Conservation (phyloP, 2,113 vertebrate genomes). For the Balaeniceps rex region DNA sequence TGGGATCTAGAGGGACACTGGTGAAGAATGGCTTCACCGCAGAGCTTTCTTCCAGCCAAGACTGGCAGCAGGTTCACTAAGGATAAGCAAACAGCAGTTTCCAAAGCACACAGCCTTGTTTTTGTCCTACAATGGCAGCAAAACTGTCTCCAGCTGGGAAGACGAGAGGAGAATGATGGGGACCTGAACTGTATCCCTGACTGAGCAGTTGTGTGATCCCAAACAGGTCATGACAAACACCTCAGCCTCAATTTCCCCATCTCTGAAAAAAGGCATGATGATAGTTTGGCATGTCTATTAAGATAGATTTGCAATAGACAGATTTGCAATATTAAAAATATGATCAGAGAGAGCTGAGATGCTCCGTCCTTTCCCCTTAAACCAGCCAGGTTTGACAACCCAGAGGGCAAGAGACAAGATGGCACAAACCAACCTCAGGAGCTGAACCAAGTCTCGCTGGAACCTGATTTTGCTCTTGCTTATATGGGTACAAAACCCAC, state of each 20-base stretch:
- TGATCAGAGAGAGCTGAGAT: not conserved
- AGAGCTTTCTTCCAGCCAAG: not conserved
- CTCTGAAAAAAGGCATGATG: not conserved
- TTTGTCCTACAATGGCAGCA: not conserved
- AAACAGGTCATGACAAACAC: not conserved
- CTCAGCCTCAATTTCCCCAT: not conserved
- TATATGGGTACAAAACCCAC: not conserved
- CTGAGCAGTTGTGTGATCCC: not conserved
- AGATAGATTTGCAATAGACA: not conserved
- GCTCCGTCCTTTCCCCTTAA: not conserved
- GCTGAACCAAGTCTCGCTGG: not conserved
- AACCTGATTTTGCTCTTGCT: not conserved
- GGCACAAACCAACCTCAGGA: not conserved
- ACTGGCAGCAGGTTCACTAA: not conserved
- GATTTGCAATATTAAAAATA: not conserved
- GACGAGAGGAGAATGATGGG: not conserved
- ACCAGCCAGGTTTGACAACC: not conserved
- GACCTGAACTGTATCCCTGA: not conserved
- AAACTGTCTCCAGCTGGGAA: not conserved
- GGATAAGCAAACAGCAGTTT: not conserved
- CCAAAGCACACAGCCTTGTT: not conserved
- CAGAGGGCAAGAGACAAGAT: not conserved
- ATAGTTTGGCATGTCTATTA: not conserved
- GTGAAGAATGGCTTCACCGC: not conserved
- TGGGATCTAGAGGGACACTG: not conserved